Conservation (phyloP, 92 coral and sea anemone species). For the Pocillopora grandis region DNA sequence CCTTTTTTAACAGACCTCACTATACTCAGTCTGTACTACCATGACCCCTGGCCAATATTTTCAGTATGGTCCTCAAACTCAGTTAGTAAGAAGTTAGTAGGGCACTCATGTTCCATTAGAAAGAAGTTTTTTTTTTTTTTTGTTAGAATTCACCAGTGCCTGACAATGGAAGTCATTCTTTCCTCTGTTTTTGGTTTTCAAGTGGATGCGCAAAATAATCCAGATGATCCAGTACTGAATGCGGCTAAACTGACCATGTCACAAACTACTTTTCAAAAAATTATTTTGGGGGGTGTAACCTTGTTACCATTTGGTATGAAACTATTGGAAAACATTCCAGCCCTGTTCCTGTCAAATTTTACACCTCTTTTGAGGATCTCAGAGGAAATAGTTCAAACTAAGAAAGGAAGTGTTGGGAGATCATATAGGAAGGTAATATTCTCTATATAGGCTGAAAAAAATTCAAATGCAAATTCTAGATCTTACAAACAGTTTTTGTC, state of each 20-base stretch:
- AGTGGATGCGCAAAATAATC: slow-evolving; percentile 49
- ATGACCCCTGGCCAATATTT: too few species aligned
- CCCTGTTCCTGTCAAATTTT: not conserved
- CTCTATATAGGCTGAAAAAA: too few species aligned
- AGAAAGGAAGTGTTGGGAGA: not conserved
- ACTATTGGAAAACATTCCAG: slow-evolving; percentile 1
- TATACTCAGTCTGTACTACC: too few species aligned
- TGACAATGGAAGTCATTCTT: slow-evolving; percentile 60
- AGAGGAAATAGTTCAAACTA: not conserved
- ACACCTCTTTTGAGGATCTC: not conserved
- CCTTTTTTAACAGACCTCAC: too few species aligned
- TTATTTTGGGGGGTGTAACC: not conserved
- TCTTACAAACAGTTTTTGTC: not conserved
- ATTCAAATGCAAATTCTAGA: too few species aligned
- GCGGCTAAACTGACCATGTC: slow-evolving; percentile 26
- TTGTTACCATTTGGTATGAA: slow-evolving; percentile 20
- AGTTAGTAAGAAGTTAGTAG: too few species aligned
- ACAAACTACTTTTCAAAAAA: not conserved
- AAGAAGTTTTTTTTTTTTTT: not conserved
- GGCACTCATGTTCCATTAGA: not conserved
- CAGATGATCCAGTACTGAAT: slow-evolving; percentile 49
- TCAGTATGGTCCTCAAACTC: too few species aligned
- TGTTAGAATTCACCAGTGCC: slow-evolving; percentile 55
- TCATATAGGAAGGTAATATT: slow-evolving; percentile 20
- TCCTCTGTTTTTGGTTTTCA: slow-evolving; percentile 60